A percentile compares a stretch with the other conserved stretches of the same genome.
phyloP scores from a whole-genome alignment of 2,797 vertebrate genomes.

The Helarctos malayanus region DNA sequence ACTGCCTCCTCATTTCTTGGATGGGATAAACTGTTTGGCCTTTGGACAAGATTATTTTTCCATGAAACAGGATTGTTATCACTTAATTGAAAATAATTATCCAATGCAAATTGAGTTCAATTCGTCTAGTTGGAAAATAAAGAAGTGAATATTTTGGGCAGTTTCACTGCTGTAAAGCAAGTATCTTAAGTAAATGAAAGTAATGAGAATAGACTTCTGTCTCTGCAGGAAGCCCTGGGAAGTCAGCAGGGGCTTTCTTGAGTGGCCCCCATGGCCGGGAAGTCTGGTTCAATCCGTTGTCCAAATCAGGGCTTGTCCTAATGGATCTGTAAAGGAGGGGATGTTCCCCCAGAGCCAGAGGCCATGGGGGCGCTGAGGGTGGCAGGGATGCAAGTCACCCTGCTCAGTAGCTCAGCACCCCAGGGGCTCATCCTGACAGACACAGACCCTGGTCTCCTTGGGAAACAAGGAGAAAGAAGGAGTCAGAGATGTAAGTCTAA shows the following conservation, averaged over 20 bases:
- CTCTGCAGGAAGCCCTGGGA: constrained; percentile 53
- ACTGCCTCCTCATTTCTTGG: constrained; percentile 68
- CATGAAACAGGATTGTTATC: constrained; percentile 88
- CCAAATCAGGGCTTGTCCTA: neutral
- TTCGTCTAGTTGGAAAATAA: constrained; percentile 84
- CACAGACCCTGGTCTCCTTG: neutral
- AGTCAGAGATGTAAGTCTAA: rapidly evolving
- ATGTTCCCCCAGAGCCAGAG: neutral
- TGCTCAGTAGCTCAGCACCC: neutral
- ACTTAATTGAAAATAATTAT: constrained; percentile 90
- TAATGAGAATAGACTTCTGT: constrained; percentile 39
- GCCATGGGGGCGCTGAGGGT: neutral
- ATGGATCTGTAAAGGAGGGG: neutral
- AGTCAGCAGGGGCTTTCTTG: neutral
- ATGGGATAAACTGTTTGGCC: constrained; percentile 87
- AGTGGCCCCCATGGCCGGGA: neutral
- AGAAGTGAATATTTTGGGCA: constrained; percentile 64
- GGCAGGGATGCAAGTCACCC: neutral
- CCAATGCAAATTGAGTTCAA: constrained; percentile 88
- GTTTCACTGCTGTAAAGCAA: constrained; percentile 77
- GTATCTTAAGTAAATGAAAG: constrained; percentile 73
- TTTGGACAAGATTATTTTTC: constrained; percentile 89
- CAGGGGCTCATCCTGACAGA: neutral
- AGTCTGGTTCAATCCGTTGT: neutral
- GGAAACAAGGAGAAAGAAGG: neutral